Percentiles rank a stretch among this genome's conserved stretches.
Evolutionary conservation across 2,797 vertebrate species (phyloP).

Genomic region (Acanthurus tractus): DNA sequence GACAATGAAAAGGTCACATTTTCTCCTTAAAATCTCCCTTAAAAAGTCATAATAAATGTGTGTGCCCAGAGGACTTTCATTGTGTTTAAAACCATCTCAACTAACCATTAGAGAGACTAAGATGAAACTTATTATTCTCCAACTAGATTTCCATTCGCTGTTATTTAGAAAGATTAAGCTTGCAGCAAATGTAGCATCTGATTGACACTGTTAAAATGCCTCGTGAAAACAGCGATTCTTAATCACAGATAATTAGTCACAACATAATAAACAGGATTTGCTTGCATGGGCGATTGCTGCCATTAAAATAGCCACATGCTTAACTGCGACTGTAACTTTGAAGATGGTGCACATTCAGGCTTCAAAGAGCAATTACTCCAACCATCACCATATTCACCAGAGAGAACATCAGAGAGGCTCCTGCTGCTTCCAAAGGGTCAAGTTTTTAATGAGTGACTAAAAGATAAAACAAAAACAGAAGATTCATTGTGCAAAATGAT

Average conservation of each 20-base stretch:
- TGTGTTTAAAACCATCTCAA: slow-evolving; percentile 2
- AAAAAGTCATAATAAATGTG: neutral
- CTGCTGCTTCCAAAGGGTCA: slow-evolving; percentile 31
- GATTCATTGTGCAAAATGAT: slow-evolving; percentile 27
- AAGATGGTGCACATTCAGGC: slow-evolving; percentile 1
- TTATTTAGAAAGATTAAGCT: slow-evolving; percentile 1
- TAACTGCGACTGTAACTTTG: slow-evolving; percentile 19
- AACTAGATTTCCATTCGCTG: neutral
- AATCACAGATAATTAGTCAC: neutral
- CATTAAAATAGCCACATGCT: neutral
- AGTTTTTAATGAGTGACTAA: slow-evolving; percentile 58
- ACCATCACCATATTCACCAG: slow-evolving; percentile 30
- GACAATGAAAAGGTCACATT: neutral
- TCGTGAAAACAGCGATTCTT: slow-evolving; percentile 12
- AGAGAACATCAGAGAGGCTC: slow-evolving; percentile 48
- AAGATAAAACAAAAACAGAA: slow-evolving; percentile 51
- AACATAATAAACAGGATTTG: neutral
- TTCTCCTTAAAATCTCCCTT: neutral
- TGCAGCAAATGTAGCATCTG: slow-evolving; percentile 3
- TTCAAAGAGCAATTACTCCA: slow-evolving; percentile 56
- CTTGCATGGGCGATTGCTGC: neutral
- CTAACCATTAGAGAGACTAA: neutral
- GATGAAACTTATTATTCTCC: slow-evolving; percentile 3
- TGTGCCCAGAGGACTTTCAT: slow-evolving; percentile 2
- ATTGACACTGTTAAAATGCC: neutral